These are phyloP conservation scores for Carabus problematicus DNA, from an alignment of 2,888 invertebrate species.

Conservation along the genomic window DNA sequence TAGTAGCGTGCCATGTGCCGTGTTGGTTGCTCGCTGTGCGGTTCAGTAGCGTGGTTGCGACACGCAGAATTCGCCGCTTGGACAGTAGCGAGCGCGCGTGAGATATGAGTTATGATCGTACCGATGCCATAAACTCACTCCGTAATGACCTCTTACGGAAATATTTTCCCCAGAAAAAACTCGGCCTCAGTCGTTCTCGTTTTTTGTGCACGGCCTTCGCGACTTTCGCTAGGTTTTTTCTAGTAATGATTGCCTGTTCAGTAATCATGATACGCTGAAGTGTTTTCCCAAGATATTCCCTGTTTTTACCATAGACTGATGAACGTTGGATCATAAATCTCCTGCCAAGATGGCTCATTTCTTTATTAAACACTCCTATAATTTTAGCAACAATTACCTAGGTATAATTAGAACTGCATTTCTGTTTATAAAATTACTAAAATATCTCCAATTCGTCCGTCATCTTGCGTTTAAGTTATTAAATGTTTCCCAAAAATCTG, in stretches of 20 bases:
- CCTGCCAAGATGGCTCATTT: too few relatives aligned
- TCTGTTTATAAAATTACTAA: too few relatives aligned
- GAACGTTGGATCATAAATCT: too few relatives aligned
- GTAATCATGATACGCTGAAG: conserved; percentile 14
- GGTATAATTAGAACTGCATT: too few relatives aligned
- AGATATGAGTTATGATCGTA: conserved; percentile 18
- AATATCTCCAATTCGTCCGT: too few relatives aligned
- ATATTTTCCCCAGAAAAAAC: conserved; percentile 12
- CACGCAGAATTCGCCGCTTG: neutral
- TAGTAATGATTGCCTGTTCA: conserved; percentile 7
- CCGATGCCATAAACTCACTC: conserved; percentile 10
- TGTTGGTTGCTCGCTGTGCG: too few relatives aligned
- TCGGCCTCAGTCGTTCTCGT: neutral
- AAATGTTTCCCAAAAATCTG: too few relatives aligned
- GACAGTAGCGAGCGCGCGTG: neutral
- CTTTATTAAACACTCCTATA: too few relatives aligned
- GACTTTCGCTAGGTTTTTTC: neutral
- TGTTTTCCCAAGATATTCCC: conserved; percentile 17
- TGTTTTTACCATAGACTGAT: neutral
- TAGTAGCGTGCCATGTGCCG: neutral
- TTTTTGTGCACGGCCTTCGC: conserved; percentile 3
- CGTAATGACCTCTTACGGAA: conserved; percentile 13
- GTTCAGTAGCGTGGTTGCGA: conserved; percentile 4
- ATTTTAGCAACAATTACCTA: too few relatives aligned
- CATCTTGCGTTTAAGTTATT: too few relatives aligned